phyloP scores from a whole-genome alignment of 2,113 vertebrate genomes.

The Chaetodon auriga region DNA sequence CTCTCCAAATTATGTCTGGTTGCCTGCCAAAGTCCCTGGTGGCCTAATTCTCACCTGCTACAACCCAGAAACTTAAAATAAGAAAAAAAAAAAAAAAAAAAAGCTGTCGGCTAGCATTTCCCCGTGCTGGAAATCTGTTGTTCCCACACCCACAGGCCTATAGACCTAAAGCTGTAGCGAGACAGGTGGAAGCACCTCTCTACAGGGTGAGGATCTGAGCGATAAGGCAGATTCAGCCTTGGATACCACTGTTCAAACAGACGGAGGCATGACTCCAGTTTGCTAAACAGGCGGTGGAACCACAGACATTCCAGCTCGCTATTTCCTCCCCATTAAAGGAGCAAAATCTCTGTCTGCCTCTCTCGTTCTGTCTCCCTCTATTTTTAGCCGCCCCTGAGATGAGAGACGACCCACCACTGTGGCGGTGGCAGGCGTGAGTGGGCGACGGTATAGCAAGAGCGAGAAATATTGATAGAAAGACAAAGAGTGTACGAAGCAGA shows the following conservation, averaged over 20 bases:
- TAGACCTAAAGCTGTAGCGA: background rate
- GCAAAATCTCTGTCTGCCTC: slow-evolving; percentile 59
- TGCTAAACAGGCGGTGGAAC: slow-evolving; percentile 38
- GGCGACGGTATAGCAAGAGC: slow-evolving; percentile 63
- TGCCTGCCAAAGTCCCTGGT: background rate
- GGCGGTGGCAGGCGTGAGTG: slow-evolving; percentile 69
- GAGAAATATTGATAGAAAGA: slow-evolving; percentile 70
- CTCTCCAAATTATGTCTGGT: background rate
- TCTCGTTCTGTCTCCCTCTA: slow-evolving; percentile 57
- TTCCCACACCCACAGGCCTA: background rate
- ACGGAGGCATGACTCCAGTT: slow-evolving; percentile 24
- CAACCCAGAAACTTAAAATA: background rate
- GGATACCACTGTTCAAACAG: slow-evolving; percentile 49
- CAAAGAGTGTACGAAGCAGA: slow-evolving; percentile 54
- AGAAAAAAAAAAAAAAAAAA: background rate
- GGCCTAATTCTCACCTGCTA: background rate
- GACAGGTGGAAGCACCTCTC: slow-evolving; percentile 33
- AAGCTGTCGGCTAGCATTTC: background rate
- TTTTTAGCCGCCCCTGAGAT: slow-evolving; percentile 75
- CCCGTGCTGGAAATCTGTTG: background rate
- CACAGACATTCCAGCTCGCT: slow-evolving; percentile 32
- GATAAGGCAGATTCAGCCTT: slow-evolving; percentile 10
- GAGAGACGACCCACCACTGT: slow-evolving; percentile 74
- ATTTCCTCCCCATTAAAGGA: slow-evolving; percentile 56
- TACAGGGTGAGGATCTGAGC: slow-evolving; percentile 16